Conservation (phyloP, 2,797 vertebrate species). For the Australoheros facetus region DNA sequence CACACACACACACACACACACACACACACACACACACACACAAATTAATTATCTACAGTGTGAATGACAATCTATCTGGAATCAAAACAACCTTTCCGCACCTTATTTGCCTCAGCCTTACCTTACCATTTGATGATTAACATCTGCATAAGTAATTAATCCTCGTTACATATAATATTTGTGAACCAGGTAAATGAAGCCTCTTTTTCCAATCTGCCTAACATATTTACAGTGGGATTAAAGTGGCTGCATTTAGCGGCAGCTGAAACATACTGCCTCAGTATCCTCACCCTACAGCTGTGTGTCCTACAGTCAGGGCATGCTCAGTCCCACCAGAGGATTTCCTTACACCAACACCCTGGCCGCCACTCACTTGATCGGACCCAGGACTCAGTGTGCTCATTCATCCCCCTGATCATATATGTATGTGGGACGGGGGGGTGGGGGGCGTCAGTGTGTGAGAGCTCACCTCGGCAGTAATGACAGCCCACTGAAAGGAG, state of each 20-base stretch:
- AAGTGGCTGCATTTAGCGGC: slow-evolving; percentile 61
- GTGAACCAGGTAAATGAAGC: slow-evolving; percentile 58
- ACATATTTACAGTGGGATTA: slow-evolving; percentile 69
- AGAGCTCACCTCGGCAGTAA: slow-evolving; percentile 73
- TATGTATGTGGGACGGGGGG: slow-evolving; percentile 31
- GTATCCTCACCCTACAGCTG: slow-evolving; percentile 66
- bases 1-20: not conserved
- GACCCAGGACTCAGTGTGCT: slow-evolving; percentile 74
- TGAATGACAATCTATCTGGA: not conserved
- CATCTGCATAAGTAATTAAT: slow-evolving; percentile 58
- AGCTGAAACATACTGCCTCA: slow-evolving; percentile 64
- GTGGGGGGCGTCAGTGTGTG: slow-evolving; percentile 56
- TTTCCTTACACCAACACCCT: slow-evolving; percentile 74
- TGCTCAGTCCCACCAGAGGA: slow-evolving; percentile 79
- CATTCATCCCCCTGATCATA: slow-evolving; percentile 67
- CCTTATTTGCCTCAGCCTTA: slow-evolving; percentile 28
- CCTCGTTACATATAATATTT: slow-evolving; percentile 58
- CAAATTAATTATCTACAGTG: not conserved
- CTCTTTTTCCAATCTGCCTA: slow-evolving; percentile 67
- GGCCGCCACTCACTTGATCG: slow-evolving; percentile 79
- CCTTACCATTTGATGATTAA: slow-evolving; percentile 63
- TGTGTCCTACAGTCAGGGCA: slow-evolving; percentile 65
- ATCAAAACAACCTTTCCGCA: not conserved
- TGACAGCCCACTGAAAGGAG: slow-evolving; percentile 81
- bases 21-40: slow-evolving; percentile 1